Conservation (phyloP, 2,888 invertebrate species). For the Mimas tiliae region DNA sequence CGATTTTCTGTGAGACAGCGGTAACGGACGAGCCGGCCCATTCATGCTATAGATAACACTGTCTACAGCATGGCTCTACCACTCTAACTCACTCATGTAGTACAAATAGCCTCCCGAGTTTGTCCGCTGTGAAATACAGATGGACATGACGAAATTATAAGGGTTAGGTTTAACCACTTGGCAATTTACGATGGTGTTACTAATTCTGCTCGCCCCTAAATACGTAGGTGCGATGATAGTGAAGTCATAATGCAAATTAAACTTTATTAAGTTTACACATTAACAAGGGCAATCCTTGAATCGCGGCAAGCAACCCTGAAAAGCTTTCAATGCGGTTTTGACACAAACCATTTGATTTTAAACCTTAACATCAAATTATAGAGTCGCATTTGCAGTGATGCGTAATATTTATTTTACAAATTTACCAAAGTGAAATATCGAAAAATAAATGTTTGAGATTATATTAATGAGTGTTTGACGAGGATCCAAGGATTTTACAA, state of each 20-base stretch:
- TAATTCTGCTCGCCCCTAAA: background rate
- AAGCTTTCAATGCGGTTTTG: conserved; percentile 9
- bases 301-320: conserved; percentile 26
- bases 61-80: no score
- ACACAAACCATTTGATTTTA: background rate
- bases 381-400: background rate
- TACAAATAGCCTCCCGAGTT: no score
- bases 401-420: conserved; percentile 28
- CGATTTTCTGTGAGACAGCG: no score
- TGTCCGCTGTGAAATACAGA: no score
- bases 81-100: no score
- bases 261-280: conserved; percentile 24
- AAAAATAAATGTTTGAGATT: conserved; percentile 51
- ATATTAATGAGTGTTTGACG: conserved; percentile 50
- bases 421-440: conserved; percentile 44
- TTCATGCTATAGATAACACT: no score
- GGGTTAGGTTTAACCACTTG: no score
- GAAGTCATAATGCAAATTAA: conserved; percentile 22
- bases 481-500: conserved; percentile 43
- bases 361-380: background rate
- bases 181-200: background rate
- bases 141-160: no score
- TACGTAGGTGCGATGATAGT: background rate
- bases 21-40: no score
- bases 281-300: conserved; percentile 24